These are phyloP conservation scores for Tanypteryx hageni DNA, from an alignment of 2,888 invertebrate species.

Conservation along the genomic window DNA sequence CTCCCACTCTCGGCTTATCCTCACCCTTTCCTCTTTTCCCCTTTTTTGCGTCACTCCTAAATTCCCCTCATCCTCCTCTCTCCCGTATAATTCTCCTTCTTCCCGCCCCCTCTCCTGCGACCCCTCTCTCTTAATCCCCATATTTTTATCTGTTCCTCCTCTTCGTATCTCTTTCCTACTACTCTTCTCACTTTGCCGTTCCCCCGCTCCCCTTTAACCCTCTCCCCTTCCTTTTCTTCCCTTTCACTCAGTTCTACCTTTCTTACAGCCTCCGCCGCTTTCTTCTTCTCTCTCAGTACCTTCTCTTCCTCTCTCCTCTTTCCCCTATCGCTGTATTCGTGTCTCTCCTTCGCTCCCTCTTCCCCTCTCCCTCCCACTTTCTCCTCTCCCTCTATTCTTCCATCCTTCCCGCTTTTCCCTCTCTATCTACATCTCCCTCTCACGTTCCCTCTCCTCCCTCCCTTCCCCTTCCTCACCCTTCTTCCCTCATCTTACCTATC, in stretches of 20 bases:
- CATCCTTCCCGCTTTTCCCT: not conserved
- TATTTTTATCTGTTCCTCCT: not conserved
- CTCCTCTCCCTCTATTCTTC: not conserved
- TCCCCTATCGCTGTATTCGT: not conserved
- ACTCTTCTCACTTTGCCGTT: not conserved
- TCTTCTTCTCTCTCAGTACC: not conserved
- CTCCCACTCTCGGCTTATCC: not conserved
- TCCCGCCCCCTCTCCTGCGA: not conserved
- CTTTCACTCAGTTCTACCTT: not conserved
- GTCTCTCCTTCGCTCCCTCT: not conserved
- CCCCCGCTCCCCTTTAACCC: not conserved
- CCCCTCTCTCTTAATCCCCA: not conserved
- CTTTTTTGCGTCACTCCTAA: not conserved
- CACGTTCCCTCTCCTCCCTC: not conserved
- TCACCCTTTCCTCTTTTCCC: not conserved
- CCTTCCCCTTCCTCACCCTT: not conserved
- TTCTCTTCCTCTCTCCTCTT: not conserved
- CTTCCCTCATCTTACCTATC: not conserved
- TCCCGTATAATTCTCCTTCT: not conserved
- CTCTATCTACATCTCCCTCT: not conserved
- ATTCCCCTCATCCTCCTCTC: not conserved
- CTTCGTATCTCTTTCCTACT: not conserved
- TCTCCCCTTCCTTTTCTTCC: not conserved
- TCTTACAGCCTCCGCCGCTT: not conserved
- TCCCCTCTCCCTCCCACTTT: not conserved